Base-by-base conservation (phyloP, 1,140 invertebrate genomes). In the Leucophenga varia region DNA sequence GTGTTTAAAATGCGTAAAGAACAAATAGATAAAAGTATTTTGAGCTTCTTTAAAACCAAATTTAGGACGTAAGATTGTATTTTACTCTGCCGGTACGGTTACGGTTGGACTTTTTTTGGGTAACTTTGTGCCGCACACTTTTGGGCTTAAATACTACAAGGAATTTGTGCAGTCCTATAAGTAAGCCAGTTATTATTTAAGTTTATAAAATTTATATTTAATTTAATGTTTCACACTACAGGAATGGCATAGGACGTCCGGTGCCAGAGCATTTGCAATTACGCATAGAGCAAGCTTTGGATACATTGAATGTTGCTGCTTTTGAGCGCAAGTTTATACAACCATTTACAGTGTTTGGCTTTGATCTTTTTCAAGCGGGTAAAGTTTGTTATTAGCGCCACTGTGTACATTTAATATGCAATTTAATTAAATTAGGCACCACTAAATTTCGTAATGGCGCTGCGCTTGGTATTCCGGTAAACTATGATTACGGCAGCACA, bases 311-410 rank as follows among this genome's bases (percentile, higher is more conserved):
- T 22, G 39, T 86, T 9, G 18, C 58, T 3, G 52, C 69, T 2
- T 47, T 69, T 6, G 41, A 77, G 2, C 74, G 59, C n/a, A 58
- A 65, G 22, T 37, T 71, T 9, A 65, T 81, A 34, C 71, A 78
- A 35, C 78, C 84, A 2, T 89, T 88, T 51, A 79, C 78, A 12
- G 79, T 82, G 3, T 78, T 75, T 64, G 86, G 85, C n/a, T 82
- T 85, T 52, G 81, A 88, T 65, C 36, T 82, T 0, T 80, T 81
- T 55, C 75, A 80, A 57, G 77, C 77, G 3, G 64, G 36, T 51
- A n/a, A 34, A 34, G 31, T 34, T 34, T 6, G 6, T 34, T 34
- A 14, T 13, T 4, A n/a, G n/a, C n/a, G n/a, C n/a, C n/a, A n/a
- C 12, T 47, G 46, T 22, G n/a, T 18, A 8, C 16, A 9, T 43